Percentiles rank a stretch among this genome's conserved stretches.
Evolutionary conservation across 2,113 vertebrate genomes (phyloP).

Genomic region (Apus apus): DNA sequence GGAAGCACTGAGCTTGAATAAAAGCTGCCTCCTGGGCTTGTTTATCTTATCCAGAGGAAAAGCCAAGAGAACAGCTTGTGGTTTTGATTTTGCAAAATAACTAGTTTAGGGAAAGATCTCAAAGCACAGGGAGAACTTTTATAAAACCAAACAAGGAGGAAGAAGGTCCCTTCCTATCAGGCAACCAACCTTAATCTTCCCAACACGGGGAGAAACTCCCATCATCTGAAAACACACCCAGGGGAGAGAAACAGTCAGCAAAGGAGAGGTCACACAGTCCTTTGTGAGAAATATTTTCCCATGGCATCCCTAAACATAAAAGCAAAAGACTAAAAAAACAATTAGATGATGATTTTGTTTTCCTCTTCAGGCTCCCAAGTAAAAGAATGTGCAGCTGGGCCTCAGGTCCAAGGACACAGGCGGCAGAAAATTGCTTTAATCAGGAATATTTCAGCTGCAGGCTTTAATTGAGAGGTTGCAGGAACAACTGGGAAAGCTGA

Average conservation of each 20-base stretch:
- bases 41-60: not conserved
- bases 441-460: not conserved
- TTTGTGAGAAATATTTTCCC: not conserved
- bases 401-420: not conserved
- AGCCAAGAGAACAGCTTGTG: not conserved
- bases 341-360: not conserved
- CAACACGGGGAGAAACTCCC: not conserved
- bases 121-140: not conserved
- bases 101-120: not conserved
- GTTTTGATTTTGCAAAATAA: not conserved
- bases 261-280: not conserved
- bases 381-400: not conserved
- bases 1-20: not conserved
- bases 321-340: not conserved
- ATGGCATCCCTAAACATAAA: not conserved
- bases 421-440: not conserved
- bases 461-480: not conserved
- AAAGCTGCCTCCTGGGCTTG: not conserved
- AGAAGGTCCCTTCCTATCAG: not conserved
- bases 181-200: not conserved
- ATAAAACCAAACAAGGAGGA: not conserved
- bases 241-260: not conserved
- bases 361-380: not conserved
- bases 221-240: fast-evolving
- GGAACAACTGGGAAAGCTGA: not conserved